Evolutionary conservation across 2,797 vertebrate genomes (phyloP), one percentile per base, ranked within the genome.

Genomic region (Limosa lapponica): DNA sequence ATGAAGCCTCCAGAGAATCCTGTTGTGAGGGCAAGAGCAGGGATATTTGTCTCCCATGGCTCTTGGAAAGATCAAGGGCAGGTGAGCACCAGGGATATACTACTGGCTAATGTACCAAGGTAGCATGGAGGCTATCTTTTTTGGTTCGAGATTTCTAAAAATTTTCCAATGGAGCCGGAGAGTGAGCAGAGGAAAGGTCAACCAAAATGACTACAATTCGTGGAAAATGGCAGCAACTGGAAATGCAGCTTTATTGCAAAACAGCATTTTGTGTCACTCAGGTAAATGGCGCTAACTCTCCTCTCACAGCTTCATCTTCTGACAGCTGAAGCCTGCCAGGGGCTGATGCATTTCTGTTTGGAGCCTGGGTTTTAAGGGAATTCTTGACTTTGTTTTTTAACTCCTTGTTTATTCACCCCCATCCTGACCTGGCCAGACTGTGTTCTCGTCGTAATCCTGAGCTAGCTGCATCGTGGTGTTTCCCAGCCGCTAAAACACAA

Each of bases 391-490:
- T 73, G 70, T 8, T 74, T 74, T 86, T 89, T 80, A 65, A 55
- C 12, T 30, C 46, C 55, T 85, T 13, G 8, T 41, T 74, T 23
- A 41, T 88, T 62, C 73, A 88, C 27, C 59, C 85, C 39, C 0
- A 0, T 87, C 46, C 62, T 79, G 88, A 95, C 82, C 73, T 80
- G 77, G 66, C 61, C 87, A 92, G 90, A 27, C 84, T 57, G 69
- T 0, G 10, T 55, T 22, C 6, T 75, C 13, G 3, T 94, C 82
- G 83, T 97, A 95, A 97, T 94, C 94, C 90, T 2, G 3, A 81
- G 73, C 93, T 87, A 36, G 70, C 92, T 73, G 66, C 79, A 11
- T 11, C 2, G 6, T 4, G 0, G 20, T 81, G 66, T 81, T 91
- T 90, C 86, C 87, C 77, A 79, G 77, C 43, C 2, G 0, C 78